Evolutionary conservation across 2,113 vertebrate genomes (phyloP).

Genomic region (Psophia crepitans): DNA sequence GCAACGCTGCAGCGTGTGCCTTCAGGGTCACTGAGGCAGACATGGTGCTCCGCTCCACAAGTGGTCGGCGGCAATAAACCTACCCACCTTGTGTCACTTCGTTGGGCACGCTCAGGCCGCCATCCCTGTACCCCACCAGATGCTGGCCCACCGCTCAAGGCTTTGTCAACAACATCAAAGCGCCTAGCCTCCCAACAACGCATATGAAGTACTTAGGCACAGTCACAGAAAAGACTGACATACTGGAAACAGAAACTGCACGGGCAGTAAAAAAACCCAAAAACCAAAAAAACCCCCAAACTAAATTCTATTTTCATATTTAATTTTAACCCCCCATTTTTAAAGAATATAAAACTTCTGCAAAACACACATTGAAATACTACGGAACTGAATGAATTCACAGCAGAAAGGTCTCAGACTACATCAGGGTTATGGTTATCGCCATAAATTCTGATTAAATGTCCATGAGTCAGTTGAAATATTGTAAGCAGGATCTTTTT

Average conservation of each 20-base stretch:
- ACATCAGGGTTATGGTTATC: background rate
- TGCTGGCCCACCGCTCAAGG: background rate
- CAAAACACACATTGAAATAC: background rate
- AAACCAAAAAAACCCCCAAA: background rate
- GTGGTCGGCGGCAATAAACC: background rate
- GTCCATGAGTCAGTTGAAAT: constrained; percentile 15
- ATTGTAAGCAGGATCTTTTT: background rate
- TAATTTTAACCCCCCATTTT: background rate
- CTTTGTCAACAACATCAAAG: background rate
- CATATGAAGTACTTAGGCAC: rapidly evolving
- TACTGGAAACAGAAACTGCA: background rate
- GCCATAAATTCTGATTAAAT: constrained; percentile 6
- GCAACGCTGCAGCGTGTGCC: background rate
- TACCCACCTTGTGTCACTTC: rapidly evolving
- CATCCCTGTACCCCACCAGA: rapidly evolving
- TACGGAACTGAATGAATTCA: constrained; percentile 8
- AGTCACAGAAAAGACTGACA: background rate
- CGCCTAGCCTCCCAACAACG: background rate
- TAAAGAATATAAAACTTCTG: background rate
- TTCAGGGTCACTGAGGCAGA: background rate
- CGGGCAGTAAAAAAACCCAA: background rate
- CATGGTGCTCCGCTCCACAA: rapidly evolving
- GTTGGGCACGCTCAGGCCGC: rapidly evolving
- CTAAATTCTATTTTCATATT: background rate
- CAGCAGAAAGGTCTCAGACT: background rate